Conservation (phyloP, 2,888 invertebrate genomes). For the Nymphalis urticae region DNA sequence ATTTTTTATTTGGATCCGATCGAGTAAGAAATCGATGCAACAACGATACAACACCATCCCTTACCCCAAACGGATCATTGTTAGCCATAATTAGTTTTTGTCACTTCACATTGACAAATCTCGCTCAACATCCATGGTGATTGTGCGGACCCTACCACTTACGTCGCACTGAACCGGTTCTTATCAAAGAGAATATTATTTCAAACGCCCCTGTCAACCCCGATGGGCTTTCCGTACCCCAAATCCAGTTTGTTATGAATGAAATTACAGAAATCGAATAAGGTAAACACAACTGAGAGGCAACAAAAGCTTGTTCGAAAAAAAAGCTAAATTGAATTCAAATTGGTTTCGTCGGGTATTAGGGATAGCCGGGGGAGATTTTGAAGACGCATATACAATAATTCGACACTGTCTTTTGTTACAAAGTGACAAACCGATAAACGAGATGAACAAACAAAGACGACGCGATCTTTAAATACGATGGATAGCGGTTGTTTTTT, state of each 20-base stretch:
- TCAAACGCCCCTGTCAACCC: slow-evolving; percentile 81
- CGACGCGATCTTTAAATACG: neutral
- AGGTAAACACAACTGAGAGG: slow-evolving; percentile 81
- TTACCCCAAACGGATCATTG: slow-evolving; percentile 66
- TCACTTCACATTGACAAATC: slow-evolving; percentile 80
- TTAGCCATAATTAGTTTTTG: slow-evolving; percentile 79
- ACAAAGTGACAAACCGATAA: slow-evolving; percentile 59
- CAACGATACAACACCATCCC: slow-evolving; percentile 44
- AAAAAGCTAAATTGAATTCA: slow-evolving; percentile 81
- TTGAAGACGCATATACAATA: slow-evolving; percentile 69
- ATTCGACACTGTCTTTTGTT: slow-evolving; percentile 76
- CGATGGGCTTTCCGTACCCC: slow-evolving; percentile 78
- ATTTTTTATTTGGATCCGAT: slow-evolving; percentile 13
- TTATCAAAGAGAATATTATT: slow-evolving; percentile 82
- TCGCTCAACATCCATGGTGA: slow-evolving; percentile 63
- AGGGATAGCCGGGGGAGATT: slow-evolving; percentile 76
- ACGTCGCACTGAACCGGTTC: slow-evolving; percentile 67
- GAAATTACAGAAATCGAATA: slow-evolving; percentile 83
- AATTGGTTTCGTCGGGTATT: slow-evolving; percentile 81
- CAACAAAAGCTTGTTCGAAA: slow-evolving; percentile 80
- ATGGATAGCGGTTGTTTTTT: no score
- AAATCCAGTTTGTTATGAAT: slow-evolving; percentile 82
- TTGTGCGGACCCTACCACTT: slow-evolving; percentile 67
- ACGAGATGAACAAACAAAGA: slow-evolving; percentile 58
- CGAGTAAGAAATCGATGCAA: slow-evolving; percentile 11